A percentile compares a stretch with the other conserved stretches of the same genome.
phyloP scores from a whole-genome alignment of 2,113 vertebrate species.

The Coracopsis vasa region DNA sequence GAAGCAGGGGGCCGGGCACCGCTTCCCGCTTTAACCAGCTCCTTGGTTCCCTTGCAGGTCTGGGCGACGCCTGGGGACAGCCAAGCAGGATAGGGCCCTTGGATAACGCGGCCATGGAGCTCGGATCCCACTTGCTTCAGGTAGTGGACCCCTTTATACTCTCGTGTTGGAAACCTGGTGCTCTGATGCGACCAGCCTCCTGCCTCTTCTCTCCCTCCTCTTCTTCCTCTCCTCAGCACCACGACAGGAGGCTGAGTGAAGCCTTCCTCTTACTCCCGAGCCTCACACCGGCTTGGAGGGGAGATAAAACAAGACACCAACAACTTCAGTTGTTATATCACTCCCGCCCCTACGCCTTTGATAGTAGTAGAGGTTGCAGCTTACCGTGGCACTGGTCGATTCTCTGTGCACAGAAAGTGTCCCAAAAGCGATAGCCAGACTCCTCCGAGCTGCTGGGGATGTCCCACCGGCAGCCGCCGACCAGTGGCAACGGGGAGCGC shows the following conservation, averaged over 20 bases:
- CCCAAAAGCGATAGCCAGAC: rapidly evolving
- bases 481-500: background rate
- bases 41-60: conserved; percentile 71
- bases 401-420: rapidly evolving
- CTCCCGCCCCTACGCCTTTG: background rate
- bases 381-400: background rate
- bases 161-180: background rate
- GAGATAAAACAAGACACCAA: background rate
- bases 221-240: background rate
- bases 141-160: conserved; percentile 56
- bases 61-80: conserved; percentile 90
- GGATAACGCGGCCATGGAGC: conserved; percentile 89
- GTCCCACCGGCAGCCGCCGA: background rate
- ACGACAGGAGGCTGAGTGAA: background rate
- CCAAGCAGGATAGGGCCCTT: conserved; percentile 79
- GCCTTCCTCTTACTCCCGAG: background rate
- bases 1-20: background rate
- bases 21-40: background rate
- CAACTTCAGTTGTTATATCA: background rate
- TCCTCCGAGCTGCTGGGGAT: too few species aligned
- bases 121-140: conserved; percentile 92
- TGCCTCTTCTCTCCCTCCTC: background rate
- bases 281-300: background rate
- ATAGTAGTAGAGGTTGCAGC: background rate
- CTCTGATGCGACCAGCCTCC: background rate